Evolutionary conservation across 2,113 vertebrate genomes (phyloP), one percentile per base, ranked within the genome.

Genomic region (Orthochromis malagaraziensis): DNA sequence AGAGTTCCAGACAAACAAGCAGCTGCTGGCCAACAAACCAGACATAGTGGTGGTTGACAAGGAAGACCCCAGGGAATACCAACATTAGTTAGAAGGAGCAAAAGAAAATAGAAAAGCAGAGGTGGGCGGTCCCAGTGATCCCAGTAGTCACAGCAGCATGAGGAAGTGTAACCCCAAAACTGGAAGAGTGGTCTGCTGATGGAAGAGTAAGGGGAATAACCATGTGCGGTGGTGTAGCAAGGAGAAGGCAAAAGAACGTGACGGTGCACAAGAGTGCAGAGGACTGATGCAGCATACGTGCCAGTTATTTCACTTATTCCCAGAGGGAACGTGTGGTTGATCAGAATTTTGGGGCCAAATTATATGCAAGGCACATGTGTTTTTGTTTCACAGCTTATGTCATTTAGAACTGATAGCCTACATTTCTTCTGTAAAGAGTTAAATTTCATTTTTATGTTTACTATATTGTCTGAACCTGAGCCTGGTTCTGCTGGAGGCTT

Each of bases 291-390:
- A 16, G 38, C 38, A 26, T 42, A 70, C n/a, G 1, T 42, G 63
- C n/a, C 24, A 3, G 35, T 63, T 35, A 63, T n/a, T 35, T 63
- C 31, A 63, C 2, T 63, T 63, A 63, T 68, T 40, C 33, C 33
- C 31, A 38, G 60, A 65, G 2, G 17, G 60, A 65, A 65, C 0
- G 5, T 0, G 33, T 38, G 19, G 0, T 65, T 65, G 60, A 65
- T n/a, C 31, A 65, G 17, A n/a, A 65, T 60, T 17, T 0, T 38
- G 19, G 0, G 33, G 11, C 33, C 63, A 38, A 68, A 68, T 60
- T 40, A 68, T 0, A 68, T 40, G 5, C 33, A 40, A 40, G 35
- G 11, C 11, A 38, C 63, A 65, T n/a, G 17, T 65, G 19, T 65
- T 65, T 65, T 65, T n/a, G 3, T 65, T 65, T 65, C 19, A 38